Conservation (phyloP, 2,888 invertebrate genomes). For the Drosophila picticornis region DNA sequence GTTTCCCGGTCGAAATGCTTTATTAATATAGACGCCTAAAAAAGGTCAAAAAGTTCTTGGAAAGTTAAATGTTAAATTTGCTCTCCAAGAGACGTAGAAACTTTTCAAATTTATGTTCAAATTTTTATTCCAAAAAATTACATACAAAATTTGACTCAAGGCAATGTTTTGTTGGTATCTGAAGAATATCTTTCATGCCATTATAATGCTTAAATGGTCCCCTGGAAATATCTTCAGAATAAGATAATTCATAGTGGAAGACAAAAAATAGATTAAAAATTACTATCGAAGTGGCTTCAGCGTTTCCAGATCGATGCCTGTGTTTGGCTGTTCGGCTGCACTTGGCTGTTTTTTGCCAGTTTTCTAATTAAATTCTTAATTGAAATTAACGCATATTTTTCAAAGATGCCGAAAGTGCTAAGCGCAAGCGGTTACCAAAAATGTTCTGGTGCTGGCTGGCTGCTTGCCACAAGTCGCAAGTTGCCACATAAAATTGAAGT, state of each 20-base stretch:
- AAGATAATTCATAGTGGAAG: neutral
- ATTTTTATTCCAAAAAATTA: too few species aligned
- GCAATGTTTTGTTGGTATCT: neutral
- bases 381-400: constrained; percentile 64
- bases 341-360: constrained; percentile 5
- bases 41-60: neutral
- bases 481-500: constrained; percentile 65
- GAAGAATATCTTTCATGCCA: neutral
- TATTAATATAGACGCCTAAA: neutral
- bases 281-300: neutral
- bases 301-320: neutral
- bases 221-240: neutral
- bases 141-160: too few species aligned
- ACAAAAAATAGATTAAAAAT: neutral
- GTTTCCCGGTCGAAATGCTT: neutral
- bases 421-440: constrained; percentile 63
- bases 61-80: too few species aligned
- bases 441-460: constrained; percentile 47
- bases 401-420: constrained; percentile 50
- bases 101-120: too few species aligned
- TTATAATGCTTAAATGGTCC: neutral
- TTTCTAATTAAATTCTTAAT: constrained; percentile 60
- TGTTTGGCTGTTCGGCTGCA: neutral
- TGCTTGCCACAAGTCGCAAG: constrained; percentile 36
- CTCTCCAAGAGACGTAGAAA: too few species aligned